Evolutionary conservation across 2,797 vertebrate species (phyloP), one percentile per base, ranked within the genome.

Genomic region (Sternarchorhynchus goeldii): DNA sequence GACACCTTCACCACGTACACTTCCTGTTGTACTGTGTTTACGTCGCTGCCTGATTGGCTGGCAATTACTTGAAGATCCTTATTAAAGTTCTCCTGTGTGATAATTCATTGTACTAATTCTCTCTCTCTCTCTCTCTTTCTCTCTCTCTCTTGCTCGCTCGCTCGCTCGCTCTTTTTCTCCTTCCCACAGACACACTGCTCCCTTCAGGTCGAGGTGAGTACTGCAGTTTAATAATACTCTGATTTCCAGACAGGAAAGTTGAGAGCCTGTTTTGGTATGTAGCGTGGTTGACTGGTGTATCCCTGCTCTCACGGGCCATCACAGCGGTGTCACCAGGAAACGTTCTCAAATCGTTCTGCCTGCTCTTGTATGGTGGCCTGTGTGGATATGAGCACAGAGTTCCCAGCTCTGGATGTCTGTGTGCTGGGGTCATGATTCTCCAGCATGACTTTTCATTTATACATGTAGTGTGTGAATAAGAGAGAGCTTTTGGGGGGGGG

Each of bases 151-250:
- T 25, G 31, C 18, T 20, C 64, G 58, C 17, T 45, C 32, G 56
- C n/a, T 76, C 65, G 50, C n/a, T 39, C 39, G 62, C 29, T 68
- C 36, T 50, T 56, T 78, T 20, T 73, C 65, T 80, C 45, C 81
- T 36, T 62, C 14, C 81, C 82, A 79, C 87, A 92, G 92, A 91
- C 77, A 91, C 91, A 78, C 85, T 87, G 88, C 88, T 93, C 85
- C 80, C 83, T 34, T 78, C 83, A 36, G 81, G 80, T 50, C 79
- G 76, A 58, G 83, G 85, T 84, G 60, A 86, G 85, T 86, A 73
- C 65, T 79, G n/a, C 62, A 60, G 60, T 71, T 75, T 50, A 70
- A 20, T 59, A 62, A 25, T 60, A 53, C 80, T 75, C 34, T 45
- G 7, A 66, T 59, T 41, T 45, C 77, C 67, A 71, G 62, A 73